These are phyloP conservation scores for Manis crassicaudata DNA, from an alignment of 2,797 vertebrate genomes.

Conservation along the genomic window DNA sequence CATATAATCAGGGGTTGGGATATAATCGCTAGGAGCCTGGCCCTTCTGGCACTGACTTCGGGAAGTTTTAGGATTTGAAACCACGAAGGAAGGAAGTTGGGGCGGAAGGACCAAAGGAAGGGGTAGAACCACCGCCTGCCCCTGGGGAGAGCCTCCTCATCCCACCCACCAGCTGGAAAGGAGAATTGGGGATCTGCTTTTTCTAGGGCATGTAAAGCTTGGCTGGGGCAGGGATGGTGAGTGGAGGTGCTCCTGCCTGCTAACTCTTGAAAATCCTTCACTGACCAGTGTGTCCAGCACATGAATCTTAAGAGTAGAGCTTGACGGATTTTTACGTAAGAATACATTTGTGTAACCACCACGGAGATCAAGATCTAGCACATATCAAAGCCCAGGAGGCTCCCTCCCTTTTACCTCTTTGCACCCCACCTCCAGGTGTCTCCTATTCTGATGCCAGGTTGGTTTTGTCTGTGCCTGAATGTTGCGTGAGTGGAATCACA, in stretches of 20 bases:
- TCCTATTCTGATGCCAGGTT: background rate
- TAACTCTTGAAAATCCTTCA: background rate
- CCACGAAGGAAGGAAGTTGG: conserved; percentile 17
- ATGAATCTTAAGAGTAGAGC: background rate
- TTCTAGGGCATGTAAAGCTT: background rate
- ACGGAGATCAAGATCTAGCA: background rate
- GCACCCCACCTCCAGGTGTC: background rate
- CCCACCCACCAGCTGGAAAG: background rate
- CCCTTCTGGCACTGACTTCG: background rate
- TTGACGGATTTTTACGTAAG: background rate
- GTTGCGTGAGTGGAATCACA: background rate
- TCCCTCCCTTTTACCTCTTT: background rate
- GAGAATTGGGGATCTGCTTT: background rate
- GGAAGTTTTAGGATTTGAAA: background rate
- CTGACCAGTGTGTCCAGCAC: background rate
- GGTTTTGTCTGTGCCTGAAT: background rate
- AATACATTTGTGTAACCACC: background rate
- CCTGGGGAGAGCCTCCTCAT: background rate
- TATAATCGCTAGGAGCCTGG: background rate
- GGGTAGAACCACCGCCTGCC: accelerated
- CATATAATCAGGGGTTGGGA: background rate
- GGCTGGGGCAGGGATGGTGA: background rate
- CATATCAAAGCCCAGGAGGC: background rate
- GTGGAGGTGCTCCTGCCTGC: accelerated
- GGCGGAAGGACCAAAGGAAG: background rate